phyloP scores from a whole-genome alignment of 1,140 invertebrate genomes.

The Diprion similis region DNA sequence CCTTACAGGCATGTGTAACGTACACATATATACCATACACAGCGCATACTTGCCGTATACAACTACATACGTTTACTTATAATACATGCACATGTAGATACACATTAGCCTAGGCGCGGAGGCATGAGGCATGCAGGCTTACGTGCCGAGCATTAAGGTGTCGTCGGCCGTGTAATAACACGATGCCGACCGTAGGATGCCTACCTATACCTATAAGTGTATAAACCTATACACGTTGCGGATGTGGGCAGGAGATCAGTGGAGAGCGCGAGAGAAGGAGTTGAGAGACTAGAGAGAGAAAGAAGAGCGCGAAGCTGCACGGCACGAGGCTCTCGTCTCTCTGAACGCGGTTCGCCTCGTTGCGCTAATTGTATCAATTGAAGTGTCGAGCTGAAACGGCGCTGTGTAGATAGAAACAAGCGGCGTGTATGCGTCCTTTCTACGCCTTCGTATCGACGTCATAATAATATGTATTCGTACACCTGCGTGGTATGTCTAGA shows the following conservation, averaged over 20 bases:
- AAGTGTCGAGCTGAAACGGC: constrained; percentile 4
- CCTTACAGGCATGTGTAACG: too few species aligned
- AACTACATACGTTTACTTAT: too few species aligned
- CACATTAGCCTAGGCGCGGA: too few species aligned
- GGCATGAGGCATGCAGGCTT: neutral
- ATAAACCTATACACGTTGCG: neutral
- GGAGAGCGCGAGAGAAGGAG: neutral
- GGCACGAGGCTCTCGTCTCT: too few species aligned
- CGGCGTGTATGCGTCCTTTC: too few species aligned
- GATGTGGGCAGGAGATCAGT: neutral
- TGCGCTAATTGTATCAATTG: constrained; percentile 7
- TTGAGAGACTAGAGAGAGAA: constrained; percentile 21
- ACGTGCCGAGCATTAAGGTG: neutral
- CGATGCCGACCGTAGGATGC: neutral
- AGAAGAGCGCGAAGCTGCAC: neutral
- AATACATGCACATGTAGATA: too few species aligned
- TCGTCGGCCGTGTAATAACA: constrained; percentile 2
- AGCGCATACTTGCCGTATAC: too few species aligned
- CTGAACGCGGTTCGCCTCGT: neutral
- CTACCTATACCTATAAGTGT: too few species aligned
- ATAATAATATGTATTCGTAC: too few species aligned
- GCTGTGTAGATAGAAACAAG: neutral
- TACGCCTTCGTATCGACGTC: too few species aligned
- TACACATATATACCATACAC: too few species aligned
- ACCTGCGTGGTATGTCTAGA: too few species aligned